Evolutionary conservation across 1,140 invertebrate genomes (phyloP), one percentile per base, ranked within the genome.

Genomic region (Eurosta solidaginis): DNA sequence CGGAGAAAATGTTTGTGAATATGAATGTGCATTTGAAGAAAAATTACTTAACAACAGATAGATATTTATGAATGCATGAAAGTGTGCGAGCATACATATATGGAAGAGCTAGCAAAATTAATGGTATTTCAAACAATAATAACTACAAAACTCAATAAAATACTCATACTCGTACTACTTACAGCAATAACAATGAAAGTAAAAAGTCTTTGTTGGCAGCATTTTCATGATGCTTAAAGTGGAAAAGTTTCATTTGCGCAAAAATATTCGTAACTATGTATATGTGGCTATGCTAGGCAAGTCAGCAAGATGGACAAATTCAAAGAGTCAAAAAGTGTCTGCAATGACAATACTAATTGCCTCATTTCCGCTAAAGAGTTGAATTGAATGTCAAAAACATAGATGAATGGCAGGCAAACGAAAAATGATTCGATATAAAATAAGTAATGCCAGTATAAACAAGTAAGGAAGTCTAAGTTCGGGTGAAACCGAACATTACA

Each of bases 351-450:
- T n/a, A 68, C 33, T 68, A 68, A 68, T 68, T 68, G 59, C n/a
- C 59, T 68, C 12, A 68, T 68, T 68, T 68, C 59, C 59, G 59
- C 40, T 68, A 68, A 68, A 68, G 59, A 40, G 59, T 68, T 68
- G 33, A 68, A 40, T 14, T 42, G 59, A 22, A 36, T 40, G 33
- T 40, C 59, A 68, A 40, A 68, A 27, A 3, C 59, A 68, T 29
- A 40, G 29, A 20, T 3, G 36, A 36, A 29, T 40, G 50, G 25
- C 50, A 54, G 50, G 20, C 12, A n/a, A 36, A 12, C 17, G 17
- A 29, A 63, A 29, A 59, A 17, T 17, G 27, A 9, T 10, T n/a
- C n/a, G n/a, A n/a, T n/a, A n/a, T n/a, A n/a, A n/a, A n/a, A n/a
- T n/a, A n/a, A n/a, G n/a, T n/a, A n/a, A n/a, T n/a, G n/a, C n/a